phyloP scores from a whole-genome alignment of 2,797 vertebrate genomes.

The Pseudocheirus occidentalis region DNA sequence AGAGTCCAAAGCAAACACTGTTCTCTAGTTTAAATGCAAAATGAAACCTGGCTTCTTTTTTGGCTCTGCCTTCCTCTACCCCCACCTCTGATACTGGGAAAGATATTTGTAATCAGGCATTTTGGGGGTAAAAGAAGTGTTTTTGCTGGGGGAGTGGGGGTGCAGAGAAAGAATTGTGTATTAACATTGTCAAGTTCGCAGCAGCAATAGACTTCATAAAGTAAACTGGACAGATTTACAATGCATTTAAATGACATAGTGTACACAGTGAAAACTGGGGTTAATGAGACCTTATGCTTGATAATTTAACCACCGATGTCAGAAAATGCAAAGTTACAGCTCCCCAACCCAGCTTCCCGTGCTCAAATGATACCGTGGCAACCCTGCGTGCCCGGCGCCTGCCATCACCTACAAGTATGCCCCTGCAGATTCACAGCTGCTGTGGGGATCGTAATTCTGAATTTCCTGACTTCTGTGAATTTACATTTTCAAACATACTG shows the following conservation, averaged over 20 bases:
- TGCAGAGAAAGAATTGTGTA: neutral
- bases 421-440: neutral
- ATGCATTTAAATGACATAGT: neutral
- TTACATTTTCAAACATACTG: neutral
- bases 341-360: accelerated
- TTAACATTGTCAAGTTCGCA: neutral
- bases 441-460: accelerated
- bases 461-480: neutral
- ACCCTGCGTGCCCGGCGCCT: neutral
- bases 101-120: neutral
- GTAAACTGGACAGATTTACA: neutral
- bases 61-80: neutral
- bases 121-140: neutral
- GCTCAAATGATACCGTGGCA: neutral
- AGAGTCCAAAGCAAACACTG: neutral
- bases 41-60: neutral
- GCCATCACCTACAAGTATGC: neutral
- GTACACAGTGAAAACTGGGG: neutral
- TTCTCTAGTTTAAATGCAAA: neutral
- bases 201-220: neutral
- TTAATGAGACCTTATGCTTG: neutral
- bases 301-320: neutral
- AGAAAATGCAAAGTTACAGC: neutral
- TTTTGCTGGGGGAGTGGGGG: neutral
- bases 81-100: neutral